Evolutionary conservation across 2,113 vertebrate genomes (phyloP), one percentile per base, ranked within the genome.

Genomic region (Jaculus jaculus): DNA sequence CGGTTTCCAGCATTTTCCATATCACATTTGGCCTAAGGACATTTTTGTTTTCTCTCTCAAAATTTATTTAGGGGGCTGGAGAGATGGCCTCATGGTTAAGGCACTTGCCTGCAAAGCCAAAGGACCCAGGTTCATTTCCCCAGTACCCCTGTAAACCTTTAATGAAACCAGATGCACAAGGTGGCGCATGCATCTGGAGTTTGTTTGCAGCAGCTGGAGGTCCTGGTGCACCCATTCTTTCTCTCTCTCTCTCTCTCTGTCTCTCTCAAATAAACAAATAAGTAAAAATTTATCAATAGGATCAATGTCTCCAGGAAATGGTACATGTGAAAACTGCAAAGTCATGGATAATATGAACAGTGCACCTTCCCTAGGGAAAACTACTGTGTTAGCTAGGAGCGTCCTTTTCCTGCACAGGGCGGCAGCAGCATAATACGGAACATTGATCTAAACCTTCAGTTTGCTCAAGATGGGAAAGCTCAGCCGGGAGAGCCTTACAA

Each of bases 401-500:
- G 34, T 12, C n/a, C 34, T 83, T 54, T 73, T 54, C 78, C 66
- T 51, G 30, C 54, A 84, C 54, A 30, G 30, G 85, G 75, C 74
- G 92, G 72, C 91, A 93, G 23, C 12, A 69, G 21, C 37, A 26
- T 81, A 88, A 34, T 88, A 74, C 79, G 91, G 96, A 98, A 97
- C 39, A 42, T 24, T 34, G 79, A 88, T 82, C 94, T 96, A 30
- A 83, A 65, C 78, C 71, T 97, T 89, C 91, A 47, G 93, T 20
- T 92, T 77, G 69, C 68, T 94, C 60, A 1, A 80, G 85, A 94
- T 93, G 96, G 63, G 97, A 97, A 98, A 97, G 94, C 60, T 2
- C 74, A 97, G 89, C 42, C 61, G 97, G 63, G 94, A 80, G 39
- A 87, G 84, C 87, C 95, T 89, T 97, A 92, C 96, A 97, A 94